Evolutionary conservation across 2,797 vertebrate genomes (phyloP), one percentile per base, ranked within the genome.

Genomic region (Mormyrops boulengeri): DNA sequence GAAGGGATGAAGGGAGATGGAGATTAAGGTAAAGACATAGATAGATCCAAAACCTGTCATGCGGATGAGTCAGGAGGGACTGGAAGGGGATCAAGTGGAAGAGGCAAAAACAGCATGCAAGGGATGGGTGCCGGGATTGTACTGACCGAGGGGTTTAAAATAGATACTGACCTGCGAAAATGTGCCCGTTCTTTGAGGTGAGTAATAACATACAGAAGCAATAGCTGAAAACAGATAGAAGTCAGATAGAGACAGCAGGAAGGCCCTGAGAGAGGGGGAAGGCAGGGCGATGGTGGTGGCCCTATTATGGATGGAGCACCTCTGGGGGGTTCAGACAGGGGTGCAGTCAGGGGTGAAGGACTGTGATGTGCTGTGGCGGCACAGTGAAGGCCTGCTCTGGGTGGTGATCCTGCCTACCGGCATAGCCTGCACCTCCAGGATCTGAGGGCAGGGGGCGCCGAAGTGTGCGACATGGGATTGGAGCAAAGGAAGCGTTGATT

Each of bases 381-480:
- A n/a, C 17, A 14, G 52, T 2, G 34, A 57, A 30, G 52, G 30
- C 82, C 47, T 1, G 82, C 47, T 6, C 50, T 34, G 53, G 53
- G 19, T 38, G 26, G 50, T 41, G 52, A 8, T 57, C 19, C 85
- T 55, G 26, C 53, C 53, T 57, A 26, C 11, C 4, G 22, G 30
- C 53, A 38, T 34, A 47, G 19, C 22, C 5, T 57, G 50, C 53
- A 19, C 85, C 34, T 38, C 50, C 53, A 4, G 41, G 87, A 90
- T 91, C 90, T 88, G 90, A 22, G 73, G 89, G 89, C 47, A 91
- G 91, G 84, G 90, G 92, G 91, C 82, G 91, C 88, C 47, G 88
- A 89, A 92, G 91, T 93, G 91, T 49, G 90, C 1, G 22, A 41
- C 30, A 91, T 92, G 92, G 34, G 34, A 93, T 91, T 92, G 91